Conservation (phyloP, 2,888 invertebrate species). For the Latrodectus elegans region DNA sequence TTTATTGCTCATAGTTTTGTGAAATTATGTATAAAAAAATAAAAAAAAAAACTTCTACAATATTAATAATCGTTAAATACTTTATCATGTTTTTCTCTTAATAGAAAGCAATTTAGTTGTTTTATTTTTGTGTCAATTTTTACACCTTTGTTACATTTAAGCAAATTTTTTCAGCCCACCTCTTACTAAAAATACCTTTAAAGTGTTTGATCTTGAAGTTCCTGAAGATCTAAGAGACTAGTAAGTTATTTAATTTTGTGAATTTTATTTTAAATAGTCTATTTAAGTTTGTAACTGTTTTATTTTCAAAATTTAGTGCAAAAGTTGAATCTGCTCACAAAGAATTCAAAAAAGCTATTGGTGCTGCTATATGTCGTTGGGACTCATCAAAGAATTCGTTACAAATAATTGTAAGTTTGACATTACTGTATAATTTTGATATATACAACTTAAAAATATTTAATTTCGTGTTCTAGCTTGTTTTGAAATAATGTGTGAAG, state of each 20-base stretch:
- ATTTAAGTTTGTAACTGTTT: neutral
- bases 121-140: neutral
- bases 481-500: no score
- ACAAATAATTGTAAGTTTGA: conserved; percentile 81
- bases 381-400: conserved; percentile 88
- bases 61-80: no score
- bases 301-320: conserved; percentile 70
- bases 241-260: conserved; percentile 80
- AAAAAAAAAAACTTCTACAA: neutral
- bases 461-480: no score
- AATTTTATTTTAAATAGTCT: neutral
- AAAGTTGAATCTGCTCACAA: conserved; percentile 82
- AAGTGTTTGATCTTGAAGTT: conserved; percentile 93
- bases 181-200: conserved; percentile 90
- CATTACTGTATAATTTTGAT: no score
- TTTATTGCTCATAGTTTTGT: no score
- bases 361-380: conserved; percentile 91
- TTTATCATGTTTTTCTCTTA: neutral
- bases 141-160: neutral
- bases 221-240: conserved; percentile 95
- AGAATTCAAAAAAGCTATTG: conserved; percentile 95
- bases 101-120: neutral
- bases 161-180: conserved; percentile 78
- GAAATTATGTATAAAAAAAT: neutral
- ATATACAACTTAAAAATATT: no score